Percentiles rank a stretch among this genome's conserved stretches.
Evolutionary conservation across 2,113 vertebrate genomes (phyloP).

Genomic region (Ranitomeya imitator): DNA sequence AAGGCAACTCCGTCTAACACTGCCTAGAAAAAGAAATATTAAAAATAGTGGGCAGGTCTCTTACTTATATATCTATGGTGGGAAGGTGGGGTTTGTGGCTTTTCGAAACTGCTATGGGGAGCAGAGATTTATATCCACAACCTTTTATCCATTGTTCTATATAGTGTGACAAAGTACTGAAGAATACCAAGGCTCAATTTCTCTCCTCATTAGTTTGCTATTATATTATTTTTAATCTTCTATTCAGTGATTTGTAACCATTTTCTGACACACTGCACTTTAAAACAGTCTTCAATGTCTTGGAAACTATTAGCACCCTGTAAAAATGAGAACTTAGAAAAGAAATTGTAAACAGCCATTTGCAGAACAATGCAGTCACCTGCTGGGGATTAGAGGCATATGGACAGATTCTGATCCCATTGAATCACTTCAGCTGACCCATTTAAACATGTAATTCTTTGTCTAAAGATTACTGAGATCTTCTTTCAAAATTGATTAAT

Average conservation of each 20-base stretch:
- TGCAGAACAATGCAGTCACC: conserved; percentile 58
- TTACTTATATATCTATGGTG: not conserved
- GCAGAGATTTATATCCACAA: not conserved
- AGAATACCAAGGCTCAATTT: not conserved
- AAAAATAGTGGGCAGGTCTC: no score
- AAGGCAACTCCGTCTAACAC: no score
- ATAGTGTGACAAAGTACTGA: not conserved
- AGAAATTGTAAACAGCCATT: conserved; percentile 40
- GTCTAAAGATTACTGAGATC: conserved; percentile 59
- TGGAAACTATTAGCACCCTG: not conserved
- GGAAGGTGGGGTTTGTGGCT: no score
- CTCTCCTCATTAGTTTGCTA: not conserved
- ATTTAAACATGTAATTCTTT: conserved; percentile 64
- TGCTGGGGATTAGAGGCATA: conserved; percentile 57
- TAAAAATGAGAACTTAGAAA: not conserved
- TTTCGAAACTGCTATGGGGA: not conserved
- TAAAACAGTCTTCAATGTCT: conserved; percentile 18
- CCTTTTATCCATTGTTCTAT: not conserved
- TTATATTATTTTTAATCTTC: not conserved
- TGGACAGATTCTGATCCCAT: conserved; percentile 57
- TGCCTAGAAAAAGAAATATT: no score
- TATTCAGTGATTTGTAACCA: not conserved
- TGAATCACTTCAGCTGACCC: conserved; percentile 59
- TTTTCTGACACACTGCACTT: conserved; percentile 4
- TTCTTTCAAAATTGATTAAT: conserved; percentile 67